Base-by-base conservation (phyloP, 1,140 invertebrate genomes). In the Bombus waltoni region DNA sequence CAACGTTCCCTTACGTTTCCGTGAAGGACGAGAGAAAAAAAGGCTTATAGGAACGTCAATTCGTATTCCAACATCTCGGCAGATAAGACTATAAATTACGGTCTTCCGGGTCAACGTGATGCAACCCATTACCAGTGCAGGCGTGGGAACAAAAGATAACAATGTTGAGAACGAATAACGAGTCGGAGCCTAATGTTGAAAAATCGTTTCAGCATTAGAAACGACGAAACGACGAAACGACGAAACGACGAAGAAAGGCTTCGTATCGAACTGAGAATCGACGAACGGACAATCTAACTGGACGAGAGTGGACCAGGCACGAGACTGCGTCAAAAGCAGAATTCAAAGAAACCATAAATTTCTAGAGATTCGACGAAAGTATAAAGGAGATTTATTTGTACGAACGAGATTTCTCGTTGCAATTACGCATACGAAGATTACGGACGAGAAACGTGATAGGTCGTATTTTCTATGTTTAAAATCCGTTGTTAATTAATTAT, bases 21-120 rank as follows among this genome's bases (percentile, higher is more conserved):
- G 9, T 15, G 3, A 73, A 22, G 28, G 15, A n/a, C 28, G 11
- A 59, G 25, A 47, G 6, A 40, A 71, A 71, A 22, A 42, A 40
- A 28, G 1, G 11, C 42, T n/a, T n/a, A 32, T 6, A 35, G 28
- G 15, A 72, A 42, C 40, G 53, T 47, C 59, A 32, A 83, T 83
- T 74, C 71, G 71, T 75, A 82, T 65, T 76, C 72, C 59, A n/a
- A 57, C 81, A 66, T 83, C 81, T 83, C 40, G 18, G 3, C 15
- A 66, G 81, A 83, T 83, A 83, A 76, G 72, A 42, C 59, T 53
- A 76, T 83, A 83, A 83, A 83, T 83, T 83, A 83, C 81, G 10
- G 25, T 47, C 72, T 83, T 83, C 72, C 81, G 72, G 81, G 72
- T 83, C 59, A 66, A 40, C 42, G 72, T 83, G 81, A 76, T 75